phyloP scores from a whole-genome alignment of 1,140 invertebrate genomes.

The Platyura marginata region DNA sequence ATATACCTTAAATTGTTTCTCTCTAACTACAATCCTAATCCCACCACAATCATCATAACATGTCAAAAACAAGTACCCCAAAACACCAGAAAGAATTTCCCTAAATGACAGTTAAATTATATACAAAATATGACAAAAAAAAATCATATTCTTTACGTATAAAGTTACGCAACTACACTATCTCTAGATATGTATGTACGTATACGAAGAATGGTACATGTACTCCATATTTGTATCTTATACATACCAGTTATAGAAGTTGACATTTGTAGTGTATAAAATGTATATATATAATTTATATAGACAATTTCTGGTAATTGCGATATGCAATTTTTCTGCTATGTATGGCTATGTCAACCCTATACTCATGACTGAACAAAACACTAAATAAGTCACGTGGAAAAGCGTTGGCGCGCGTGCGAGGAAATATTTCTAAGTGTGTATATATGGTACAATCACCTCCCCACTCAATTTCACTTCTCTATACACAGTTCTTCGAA shows the following conservation, averaged over 20 bases:
- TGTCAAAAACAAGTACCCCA: not conserved
- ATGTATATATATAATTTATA: too few relatives aligned
- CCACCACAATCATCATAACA: not conserved
- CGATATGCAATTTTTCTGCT: not conserved
- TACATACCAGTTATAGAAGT: not conserved
- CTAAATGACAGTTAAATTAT: not conserved
- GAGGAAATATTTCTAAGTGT: too few relatives aligned
- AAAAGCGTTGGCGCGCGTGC: constrained; percentile 8
- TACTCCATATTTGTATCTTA: not conserved
- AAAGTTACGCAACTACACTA: too few relatives aligned
- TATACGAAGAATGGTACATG: not conserved
- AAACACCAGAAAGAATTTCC: not conserved
- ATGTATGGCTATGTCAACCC: not conserved
- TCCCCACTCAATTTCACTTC: not conserved
- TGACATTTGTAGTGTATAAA: too few relatives aligned
- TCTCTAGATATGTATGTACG: too few relatives aligned
- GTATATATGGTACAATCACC: too few relatives aligned
- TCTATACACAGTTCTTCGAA: not conserved
- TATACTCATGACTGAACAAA: not conserved
- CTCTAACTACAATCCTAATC: not conserved
- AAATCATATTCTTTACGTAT: not conserved
- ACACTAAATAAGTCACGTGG: constrained; percentile 7
- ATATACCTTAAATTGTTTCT: not conserved
- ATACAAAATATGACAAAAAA: not conserved
- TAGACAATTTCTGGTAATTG: not conserved